These are phyloP conservation scores for Cryptocephalus moraei DNA, from an alignment of 2,888 invertebrate genomes.

Conservation along the genomic window DNA sequence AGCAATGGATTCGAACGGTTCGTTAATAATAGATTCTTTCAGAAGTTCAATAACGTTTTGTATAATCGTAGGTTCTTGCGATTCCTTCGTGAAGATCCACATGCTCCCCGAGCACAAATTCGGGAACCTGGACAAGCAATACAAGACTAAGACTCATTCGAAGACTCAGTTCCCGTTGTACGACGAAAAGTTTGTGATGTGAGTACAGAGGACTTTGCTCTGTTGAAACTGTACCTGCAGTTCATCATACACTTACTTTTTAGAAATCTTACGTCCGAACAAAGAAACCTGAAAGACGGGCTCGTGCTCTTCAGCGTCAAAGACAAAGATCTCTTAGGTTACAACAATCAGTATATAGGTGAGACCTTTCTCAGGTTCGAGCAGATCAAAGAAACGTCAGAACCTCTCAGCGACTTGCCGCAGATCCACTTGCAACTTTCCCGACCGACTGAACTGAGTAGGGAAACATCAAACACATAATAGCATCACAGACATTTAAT, in stretches of 20 bases:
- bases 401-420: constrained; percentile 50
- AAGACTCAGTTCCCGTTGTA: constrained; percentile 90
- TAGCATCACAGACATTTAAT: neutral
- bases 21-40: constrained; percentile 9
- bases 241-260: constrained; percentile 15
- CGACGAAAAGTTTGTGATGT: constrained; percentile 93
- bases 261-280: constrained; percentile 63
- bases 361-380: constrained; percentile 82
- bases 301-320: constrained; percentile 84
- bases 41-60: neutral
- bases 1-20: constrained; percentile 83
- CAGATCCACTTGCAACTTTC: constrained; percentile 66
- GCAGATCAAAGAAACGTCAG: constrained; percentile 56
- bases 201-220: too few species aligned
- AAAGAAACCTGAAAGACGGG: constrained; percentile 56
- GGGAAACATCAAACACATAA: constrained; percentile 13
- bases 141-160: constrained; percentile 84
- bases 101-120: constrained; percentile 80
- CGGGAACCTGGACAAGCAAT: constrained; percentile 52
- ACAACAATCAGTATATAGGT: constrained; percentile 88
- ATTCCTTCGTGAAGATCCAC: constrained; percentile 85
- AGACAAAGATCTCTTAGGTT: constrained; percentile 89
- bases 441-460: constrained; percentile 59
- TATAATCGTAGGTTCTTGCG: constrained; percentile 58
- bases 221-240: neutral